Base-by-base conservation (phyloP, 2,888 invertebrate genomes). In the Beris morrisii region DNA sequence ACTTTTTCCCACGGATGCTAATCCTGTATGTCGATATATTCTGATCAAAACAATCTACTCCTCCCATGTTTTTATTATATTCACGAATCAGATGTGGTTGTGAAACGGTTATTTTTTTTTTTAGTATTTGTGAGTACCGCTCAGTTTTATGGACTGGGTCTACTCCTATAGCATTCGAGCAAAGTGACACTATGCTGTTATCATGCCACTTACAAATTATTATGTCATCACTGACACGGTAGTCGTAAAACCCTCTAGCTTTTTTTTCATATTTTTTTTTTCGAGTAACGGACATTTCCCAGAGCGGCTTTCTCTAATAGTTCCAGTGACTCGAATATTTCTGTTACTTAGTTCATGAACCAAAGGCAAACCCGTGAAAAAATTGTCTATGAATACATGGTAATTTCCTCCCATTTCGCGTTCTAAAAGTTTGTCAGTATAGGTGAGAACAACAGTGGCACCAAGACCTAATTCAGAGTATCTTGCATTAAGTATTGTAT, bases 401-500 rank as follows among this genome's bases (percentile, higher is more conserved):
- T 12, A 22, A 22, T 22, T 22, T 22, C 22, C 22, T 22, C n/a
- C n/a, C 22, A 22, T 22, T 22, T 22, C 22, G 22, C 22, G 22
- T 22, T 22, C 22, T 22, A 22, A 22, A 22, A 63, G 3, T 4
- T 32, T n/a, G 4, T 38, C 38, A 7, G 15, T 48, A 48, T 32
- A 65, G 15, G 32, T 43, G 4, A 57, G 43, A 11, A 38, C 65
- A 22, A 65, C 57, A 28, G n/a, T 48, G 15, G 31, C 22, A 12
- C 65, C 57, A 12, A 57, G 50, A 2, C 52, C 50, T 5, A 57
- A 32, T 50, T 50, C 46, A 46, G 46, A 30, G 38, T 65, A 65
- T 22, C 50, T 15, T 15, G 13, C n/a, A 5, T 45, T 6, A 31
- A 64, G n/a, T 11, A 15, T 4, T 28, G 45, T 53, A 2, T 38